Evolutionary conservation across 1,140 invertebrate genomes (phyloP).

Genomic region (Antheraea mylitta): DNA sequence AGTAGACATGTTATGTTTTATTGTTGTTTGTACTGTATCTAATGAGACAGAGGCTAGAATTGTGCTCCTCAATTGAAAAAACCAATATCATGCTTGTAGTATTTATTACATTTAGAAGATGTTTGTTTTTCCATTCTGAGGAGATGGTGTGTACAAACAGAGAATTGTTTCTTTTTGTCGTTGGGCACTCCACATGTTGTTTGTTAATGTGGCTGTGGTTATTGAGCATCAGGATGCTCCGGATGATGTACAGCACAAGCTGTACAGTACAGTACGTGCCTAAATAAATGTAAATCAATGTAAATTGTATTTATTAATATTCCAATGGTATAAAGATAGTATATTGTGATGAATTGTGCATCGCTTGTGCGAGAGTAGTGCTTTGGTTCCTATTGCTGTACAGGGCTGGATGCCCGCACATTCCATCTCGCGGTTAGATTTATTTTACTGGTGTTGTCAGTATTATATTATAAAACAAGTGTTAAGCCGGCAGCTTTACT

Average conservation of each 20-base stretch:
- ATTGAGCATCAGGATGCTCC: slow-evolving; percentile 11
- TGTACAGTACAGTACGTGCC: slow-evolving; percentile 25
- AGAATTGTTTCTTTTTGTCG: slow-evolving; percentile 25
- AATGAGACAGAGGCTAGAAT: slow-evolving; percentile 36
- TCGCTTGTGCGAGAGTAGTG: slow-evolving; percentile 40
- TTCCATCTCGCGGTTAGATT: slow-evolving; percentile 69
- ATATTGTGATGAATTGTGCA: slow-evolving; percentile 1
- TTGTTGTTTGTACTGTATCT: slow-evolving; percentile 56
- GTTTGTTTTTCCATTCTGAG: slow-evolving; percentile 18
- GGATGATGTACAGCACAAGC: slow-evolving; percentile 11
- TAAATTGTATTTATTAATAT: slow-evolving; percentile 67
- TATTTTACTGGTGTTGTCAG: slow-evolving; percentile 74
- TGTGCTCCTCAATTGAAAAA: slow-evolving; percentile 23
- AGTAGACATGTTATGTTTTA: slow-evolving; percentile 64
- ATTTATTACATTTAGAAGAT: slow-evolving; percentile 21
- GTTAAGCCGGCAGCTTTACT: slow-evolving; percentile 76
- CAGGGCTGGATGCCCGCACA: slow-evolving; percentile 54
- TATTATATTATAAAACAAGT: slow-evolving; percentile 77
- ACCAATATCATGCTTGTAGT: slow-evolving; percentile 20
- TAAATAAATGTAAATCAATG: slow-evolving; percentile 59
- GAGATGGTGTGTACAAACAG: slow-evolving; percentile 29
- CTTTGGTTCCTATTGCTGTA: slow-evolving; percentile 58
- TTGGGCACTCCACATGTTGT: slow-evolving; percentile 46
- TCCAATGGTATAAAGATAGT: slow-evolving; percentile 24
- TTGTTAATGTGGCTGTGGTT: slow-evolving; percentile 57